phyloP scores from a whole-genome alignment of 2,888 invertebrate genomes.

The Orchesellides sinensis region DNA sequence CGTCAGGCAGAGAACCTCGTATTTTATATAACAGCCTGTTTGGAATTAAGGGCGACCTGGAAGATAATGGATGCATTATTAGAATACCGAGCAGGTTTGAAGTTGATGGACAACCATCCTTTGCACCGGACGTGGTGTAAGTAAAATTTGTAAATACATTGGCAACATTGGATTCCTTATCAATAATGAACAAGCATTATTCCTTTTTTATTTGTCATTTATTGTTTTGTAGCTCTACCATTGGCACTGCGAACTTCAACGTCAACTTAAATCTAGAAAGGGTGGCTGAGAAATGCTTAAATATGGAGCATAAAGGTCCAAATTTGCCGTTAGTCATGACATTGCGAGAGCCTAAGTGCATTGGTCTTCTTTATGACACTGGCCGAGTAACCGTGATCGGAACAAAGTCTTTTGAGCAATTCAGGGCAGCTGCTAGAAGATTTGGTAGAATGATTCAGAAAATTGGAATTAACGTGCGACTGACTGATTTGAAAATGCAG shows the following conservation, averaged over 20 bases:
- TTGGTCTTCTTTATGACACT: not conserved
- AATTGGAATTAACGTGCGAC: not conserved
- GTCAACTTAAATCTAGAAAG: not conserved
- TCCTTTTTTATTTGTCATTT: not conserved
- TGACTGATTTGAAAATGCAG: not conserved
- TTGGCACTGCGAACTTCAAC: conserved; percentile 7
- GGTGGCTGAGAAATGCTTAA: not conserved
- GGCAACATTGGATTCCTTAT: too few species aligned
- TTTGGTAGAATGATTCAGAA: conserved; percentile 26
- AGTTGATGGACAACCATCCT: not conserved
- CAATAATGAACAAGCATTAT: not conserved
- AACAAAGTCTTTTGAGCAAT: conserved; percentile 21
- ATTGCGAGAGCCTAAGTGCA: not conserved
- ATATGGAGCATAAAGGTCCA: not conserved
- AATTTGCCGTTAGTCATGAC: not conserved
- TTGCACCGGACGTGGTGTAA: not conserved
- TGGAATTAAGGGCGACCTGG: not conserved
- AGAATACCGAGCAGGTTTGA: not conserved
- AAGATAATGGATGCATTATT: not conserved
- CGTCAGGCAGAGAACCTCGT: not conserved
- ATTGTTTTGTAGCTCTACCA: not conserved
- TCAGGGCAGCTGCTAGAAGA: conserved; percentile 3
- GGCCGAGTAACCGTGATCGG: conserved; percentile 25
- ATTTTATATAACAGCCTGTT: not conserved
- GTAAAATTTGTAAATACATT: not conserved